Conservation (phyloP, 2,888 invertebrate species). For the Amblyjoppa proteus region DNA sequence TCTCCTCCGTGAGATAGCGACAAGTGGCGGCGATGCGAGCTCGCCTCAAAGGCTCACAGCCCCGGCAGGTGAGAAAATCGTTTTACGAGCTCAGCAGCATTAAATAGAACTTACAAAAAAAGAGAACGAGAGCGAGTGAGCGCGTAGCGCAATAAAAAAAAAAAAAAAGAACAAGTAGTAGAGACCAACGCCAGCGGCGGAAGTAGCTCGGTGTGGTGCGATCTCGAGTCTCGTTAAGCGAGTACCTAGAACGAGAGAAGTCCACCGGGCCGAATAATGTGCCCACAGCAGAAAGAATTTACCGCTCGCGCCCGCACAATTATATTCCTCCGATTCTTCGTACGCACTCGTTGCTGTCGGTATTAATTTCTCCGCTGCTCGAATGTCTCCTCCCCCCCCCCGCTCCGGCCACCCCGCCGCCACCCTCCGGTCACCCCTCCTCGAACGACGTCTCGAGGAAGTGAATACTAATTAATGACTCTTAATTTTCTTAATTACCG, state of each 20-base stretch:
- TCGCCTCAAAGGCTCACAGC: constrained; percentile 35
- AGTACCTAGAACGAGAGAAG: constrained; percentile 70
- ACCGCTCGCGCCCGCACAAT: constrained; percentile 68
- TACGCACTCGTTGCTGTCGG: constrained; percentile 26
- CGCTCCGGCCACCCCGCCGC: constrained; percentile 14
- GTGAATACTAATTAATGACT: constrained; percentile 84
- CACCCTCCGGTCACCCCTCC: constrained; percentile 21
- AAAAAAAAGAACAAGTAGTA: constrained; percentile 36
- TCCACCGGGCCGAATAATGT: constrained; percentile 78
- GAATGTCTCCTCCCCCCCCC: constrained; percentile 18
- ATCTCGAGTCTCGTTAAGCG: constrained; percentile 68
- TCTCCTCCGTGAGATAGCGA: constrained; percentile 2
- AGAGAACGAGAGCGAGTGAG: constrained; percentile 43
- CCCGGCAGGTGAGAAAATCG: constrained; percentile 76
- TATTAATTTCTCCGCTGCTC: constrained; percentile 45
- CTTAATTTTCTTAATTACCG: constrained; percentile 84
- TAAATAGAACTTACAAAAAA: constrained; percentile 29
- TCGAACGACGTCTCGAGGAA: constrained; percentile 75
- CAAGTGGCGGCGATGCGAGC: constrained; percentile 12
- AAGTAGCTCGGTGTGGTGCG: constrained; percentile 67
- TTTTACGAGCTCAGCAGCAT: constrained; percentile 66
- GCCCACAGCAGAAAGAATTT: constrained; percentile 80
- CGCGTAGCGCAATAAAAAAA: constrained; percentile 3
- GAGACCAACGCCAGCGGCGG: constrained; percentile 62
- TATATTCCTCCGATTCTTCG: constrained; percentile 54